Evolutionary conservation across 2,113 vertebrate species (phyloP).

Genomic region (Hemiprocne comata): DNA sequence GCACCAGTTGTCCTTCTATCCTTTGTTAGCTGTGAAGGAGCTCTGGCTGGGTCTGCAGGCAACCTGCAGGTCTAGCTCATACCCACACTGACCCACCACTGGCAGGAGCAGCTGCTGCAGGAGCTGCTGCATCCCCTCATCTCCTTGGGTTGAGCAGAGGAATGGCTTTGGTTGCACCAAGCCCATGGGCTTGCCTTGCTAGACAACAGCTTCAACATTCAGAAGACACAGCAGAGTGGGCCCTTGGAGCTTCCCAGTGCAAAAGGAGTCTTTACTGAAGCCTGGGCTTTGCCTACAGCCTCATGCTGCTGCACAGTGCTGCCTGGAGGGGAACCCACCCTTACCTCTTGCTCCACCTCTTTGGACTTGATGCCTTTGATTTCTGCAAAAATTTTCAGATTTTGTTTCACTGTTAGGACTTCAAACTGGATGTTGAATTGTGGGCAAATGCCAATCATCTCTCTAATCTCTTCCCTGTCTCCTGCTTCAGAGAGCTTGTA

Average conservation of each 20-base stretch:
- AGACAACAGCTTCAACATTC: background rate
- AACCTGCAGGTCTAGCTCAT: background rate
- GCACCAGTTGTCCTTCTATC: background rate
- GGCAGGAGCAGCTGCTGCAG: background rate
- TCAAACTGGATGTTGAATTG: conserved; percentile 90
- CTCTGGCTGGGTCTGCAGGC: background rate
- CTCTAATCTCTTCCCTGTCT: conserved; percentile 76
- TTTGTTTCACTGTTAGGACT: conserved; percentile 90
- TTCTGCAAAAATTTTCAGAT: conserved; percentile 87
- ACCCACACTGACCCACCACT: background rate
- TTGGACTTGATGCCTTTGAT: conserved; percentile 87
- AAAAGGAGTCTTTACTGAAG: background rate
- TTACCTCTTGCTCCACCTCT: conserved; percentile 72
- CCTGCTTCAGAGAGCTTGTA: conserved; percentile 76
- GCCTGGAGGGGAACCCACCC: background rate
- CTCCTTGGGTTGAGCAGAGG: background rate
- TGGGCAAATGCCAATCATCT: conserved; percentile 87
- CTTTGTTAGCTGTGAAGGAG: background rate
- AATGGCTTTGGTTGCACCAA: background rate
- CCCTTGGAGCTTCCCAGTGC: background rate
- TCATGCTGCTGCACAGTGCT: no score
- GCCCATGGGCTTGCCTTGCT: background rate
- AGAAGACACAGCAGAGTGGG: background rate
- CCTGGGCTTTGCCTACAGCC: background rate
- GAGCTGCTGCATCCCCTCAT: background rate